Conservation (phyloP, 2,888 invertebrate species). For the Pachymerium ferrugineum region DNA sequence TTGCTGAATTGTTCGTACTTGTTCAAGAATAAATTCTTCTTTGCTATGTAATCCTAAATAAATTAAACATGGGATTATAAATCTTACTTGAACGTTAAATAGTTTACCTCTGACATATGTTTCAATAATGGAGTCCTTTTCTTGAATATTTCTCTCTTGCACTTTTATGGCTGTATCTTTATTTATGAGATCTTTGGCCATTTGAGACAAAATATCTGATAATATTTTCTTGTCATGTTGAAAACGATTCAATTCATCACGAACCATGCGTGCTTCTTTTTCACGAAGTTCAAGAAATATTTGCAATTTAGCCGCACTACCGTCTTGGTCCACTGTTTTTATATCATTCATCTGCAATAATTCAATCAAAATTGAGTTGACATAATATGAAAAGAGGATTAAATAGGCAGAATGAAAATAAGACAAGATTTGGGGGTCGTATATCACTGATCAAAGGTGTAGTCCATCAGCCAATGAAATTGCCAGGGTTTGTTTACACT, state of each 20-base stretch:
- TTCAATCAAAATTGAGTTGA: too few species aligned
- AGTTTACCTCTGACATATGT: slow-evolving; percentile 23
- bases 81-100: neutral
- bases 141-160: slow-evolving; percentile 21
- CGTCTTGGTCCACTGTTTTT: slow-evolving; percentile 27
- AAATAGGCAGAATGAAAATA: too few species aligned
- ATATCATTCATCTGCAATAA: slow-evolving; percentile 26
- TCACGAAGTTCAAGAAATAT: slow-evolving; percentile 30
- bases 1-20: slow-evolving; percentile 29
- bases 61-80: too few species aligned
- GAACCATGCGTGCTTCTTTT: slow-evolving; percentile 32
- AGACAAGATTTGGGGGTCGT: too few species aligned
- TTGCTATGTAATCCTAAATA: slow-evolving; percentile 28
- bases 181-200: slow-evolving; percentile 31
- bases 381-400: neutral
- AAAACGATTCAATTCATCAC: slow-evolving; percentile 27
- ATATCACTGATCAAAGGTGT: too few species aligned
- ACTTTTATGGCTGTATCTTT: slow-evolving; percentile 30
- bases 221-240: slow-evolving; percentile 25
- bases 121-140: neutral
- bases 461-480: too few species aligned
- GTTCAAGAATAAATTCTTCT: slow-evolving; percentile 31
- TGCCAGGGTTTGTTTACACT: too few species aligned
- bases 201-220: slow-evolving; percentile 29
- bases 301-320: slow-evolving; percentile 25